These are phyloP conservation scores for Sycophila texana DNA, from an alignment of 2,888 invertebrate species.

Conservation along the genomic window DNA sequence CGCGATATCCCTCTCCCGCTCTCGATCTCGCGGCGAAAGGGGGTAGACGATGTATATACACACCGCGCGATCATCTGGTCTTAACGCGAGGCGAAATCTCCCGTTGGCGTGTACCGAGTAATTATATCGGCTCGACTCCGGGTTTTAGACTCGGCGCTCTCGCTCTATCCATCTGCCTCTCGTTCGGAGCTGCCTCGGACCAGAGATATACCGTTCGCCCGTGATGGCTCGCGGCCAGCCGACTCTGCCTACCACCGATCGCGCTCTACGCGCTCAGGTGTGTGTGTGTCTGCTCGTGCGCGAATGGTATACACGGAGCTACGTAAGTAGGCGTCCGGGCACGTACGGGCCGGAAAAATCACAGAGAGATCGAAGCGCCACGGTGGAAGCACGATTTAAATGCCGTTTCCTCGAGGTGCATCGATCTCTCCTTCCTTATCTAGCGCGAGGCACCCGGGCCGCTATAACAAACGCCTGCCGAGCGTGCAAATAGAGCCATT, in stretches of 20 bases:
- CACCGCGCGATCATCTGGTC: slow-evolving; percentile 57
- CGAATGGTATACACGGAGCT: neutral
- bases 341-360: slow-evolving; percentile 48
- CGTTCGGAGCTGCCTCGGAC: neutral
- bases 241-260: slow-evolving; percentile 1
- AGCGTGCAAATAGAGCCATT: slow-evolving; percentile 46
- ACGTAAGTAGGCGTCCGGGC: slow-evolving; percentile 49
- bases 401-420: slow-evolving; percentile 29
- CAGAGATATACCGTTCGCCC: slow-evolving; percentile 51
- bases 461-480: neutral
- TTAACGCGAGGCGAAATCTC: slow-evolving; percentile 61
- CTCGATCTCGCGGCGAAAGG: neutral
- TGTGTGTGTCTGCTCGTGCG: neutral
- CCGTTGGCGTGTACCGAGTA: slow-evolving; percentile 61
- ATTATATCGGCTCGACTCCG: slow-evolving; percentile 60
- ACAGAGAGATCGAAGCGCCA: slow-evolving; percentile 31
- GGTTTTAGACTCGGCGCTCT: slow-evolving; percentile 35
- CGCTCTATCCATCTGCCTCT: neutral
- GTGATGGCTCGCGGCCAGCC: slow-evolving; percentile 53
- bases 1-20: slow-evolving; percentile 5
- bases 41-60: neutral
- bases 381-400: slow-evolving; percentile 32
- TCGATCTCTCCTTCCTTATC: slow-evolving; percentile 28
- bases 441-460: neutral
- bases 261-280: neutral